phyloP scores from a whole-genome alignment of 1,140 invertebrate genomes.

The Drosophila pseudoananassae region DNA sequence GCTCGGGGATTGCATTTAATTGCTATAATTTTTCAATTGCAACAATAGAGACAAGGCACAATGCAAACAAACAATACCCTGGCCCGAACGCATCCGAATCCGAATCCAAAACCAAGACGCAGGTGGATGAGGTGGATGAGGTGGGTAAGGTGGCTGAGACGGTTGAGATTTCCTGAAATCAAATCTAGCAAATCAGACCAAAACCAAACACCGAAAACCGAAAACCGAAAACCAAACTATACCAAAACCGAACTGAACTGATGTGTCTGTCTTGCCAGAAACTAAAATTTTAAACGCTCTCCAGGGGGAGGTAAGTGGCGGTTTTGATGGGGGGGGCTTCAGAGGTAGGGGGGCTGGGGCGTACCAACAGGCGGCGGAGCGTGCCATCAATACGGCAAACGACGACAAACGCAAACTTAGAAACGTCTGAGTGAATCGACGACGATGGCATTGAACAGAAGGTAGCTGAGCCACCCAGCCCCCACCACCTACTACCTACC shows the following conservation, averaged over 20 bases:
- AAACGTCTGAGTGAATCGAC: slow-evolving; percentile 69
- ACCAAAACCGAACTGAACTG: slow-evolving; percentile 16
- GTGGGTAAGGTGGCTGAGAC: slow-evolving; percentile 33
- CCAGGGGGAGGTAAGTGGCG: slow-evolving; percentile 8
- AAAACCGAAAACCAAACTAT: slow-evolving; percentile 55
- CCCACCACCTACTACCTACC: background rate
- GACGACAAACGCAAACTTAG: slow-evolving; percentile 77
- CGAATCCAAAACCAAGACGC: slow-evolving; percentile 37
- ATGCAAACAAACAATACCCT: slow-evolving; percentile 39
- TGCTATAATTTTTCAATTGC: slow-evolving; percentile 77
- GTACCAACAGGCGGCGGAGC: slow-evolving; percentile 61
- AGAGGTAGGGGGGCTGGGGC: background rate
- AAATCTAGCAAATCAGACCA: slow-evolving; percentile 83
- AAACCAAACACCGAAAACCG: slow-evolving; percentile 64
- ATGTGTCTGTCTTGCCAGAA: slow-evolving; percentile 46
- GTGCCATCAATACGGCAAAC: slow-evolving; percentile 79
- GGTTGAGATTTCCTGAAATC: slow-evolving; percentile 76
- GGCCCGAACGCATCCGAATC: slow-evolving; percentile 39
- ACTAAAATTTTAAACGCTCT: slow-evolving; percentile 67
- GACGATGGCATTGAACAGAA: slow-evolving; percentile 69
- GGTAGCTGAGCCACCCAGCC: slow-evolving; percentile 15
- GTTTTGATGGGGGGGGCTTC: background rate
- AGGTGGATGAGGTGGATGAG: background rate
- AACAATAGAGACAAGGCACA: slow-evolving; percentile 63
- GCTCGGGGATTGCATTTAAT: slow-evolving; percentile 60